A percentile compares a stretch with the other conserved stretches of the same genome.
Conservation (phyloP, 2,888 invertebrate genomes). For the Caenorhabditis sp. region DNA sequence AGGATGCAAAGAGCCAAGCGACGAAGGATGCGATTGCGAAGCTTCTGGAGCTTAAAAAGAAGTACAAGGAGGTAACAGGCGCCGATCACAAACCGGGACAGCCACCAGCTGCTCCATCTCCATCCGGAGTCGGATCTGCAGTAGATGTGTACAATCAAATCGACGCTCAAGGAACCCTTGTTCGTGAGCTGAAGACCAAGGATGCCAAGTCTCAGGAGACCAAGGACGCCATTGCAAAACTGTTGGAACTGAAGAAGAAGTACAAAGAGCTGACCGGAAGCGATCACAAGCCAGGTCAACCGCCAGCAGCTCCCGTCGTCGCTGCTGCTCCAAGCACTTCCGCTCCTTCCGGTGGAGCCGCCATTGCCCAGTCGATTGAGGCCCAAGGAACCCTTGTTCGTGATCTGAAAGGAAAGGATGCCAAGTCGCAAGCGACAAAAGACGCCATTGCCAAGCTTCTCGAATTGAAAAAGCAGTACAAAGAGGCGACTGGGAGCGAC, state of each 20-base stretch:
- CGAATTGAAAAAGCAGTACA: slow-evolving; percentile 83
- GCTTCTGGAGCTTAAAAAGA: slow-evolving; percentile 85
- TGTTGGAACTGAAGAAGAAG: slow-evolving; percentile 86
- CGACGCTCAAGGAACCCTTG: slow-evolving; percentile 83
- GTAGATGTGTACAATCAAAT: slow-evolving; percentile 69
- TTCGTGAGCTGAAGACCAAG: slow-evolving; percentile 84
- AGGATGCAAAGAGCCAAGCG: slow-evolving; percentile 80
- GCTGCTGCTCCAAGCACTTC: slow-evolving; percentile 27
- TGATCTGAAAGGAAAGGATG: slow-evolving; percentile 82
- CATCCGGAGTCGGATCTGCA: slow-evolving; percentile 10
- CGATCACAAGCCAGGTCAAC: slow-evolving; percentile 67
- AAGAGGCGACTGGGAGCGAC: slow-evolving; percentile 81
- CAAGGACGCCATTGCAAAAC: slow-evolving; percentile 82
- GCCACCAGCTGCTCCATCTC: slow-evolving; percentile 61
- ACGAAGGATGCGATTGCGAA: slow-evolving; percentile 83
- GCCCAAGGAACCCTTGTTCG: slow-evolving; percentile 85
- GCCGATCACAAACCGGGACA: slow-evolving; percentile 65
- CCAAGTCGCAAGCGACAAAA: slow-evolving; percentile 81
- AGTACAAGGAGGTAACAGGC: slow-evolving; percentile 82
- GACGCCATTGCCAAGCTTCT: slow-evolving; percentile 83
- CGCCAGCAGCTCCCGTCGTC: slow-evolving; percentile 54
- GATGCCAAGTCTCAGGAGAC: slow-evolving; percentile 81
- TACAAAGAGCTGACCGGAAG: slow-evolving; percentile 85
- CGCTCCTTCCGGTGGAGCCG: slow-evolving; percentile 18
- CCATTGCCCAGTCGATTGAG: slow-evolving; percentile 70